phyloP scores from a whole-genome alignment of 2,888 invertebrate genomes.

The Microchrysa polita region DNA sequence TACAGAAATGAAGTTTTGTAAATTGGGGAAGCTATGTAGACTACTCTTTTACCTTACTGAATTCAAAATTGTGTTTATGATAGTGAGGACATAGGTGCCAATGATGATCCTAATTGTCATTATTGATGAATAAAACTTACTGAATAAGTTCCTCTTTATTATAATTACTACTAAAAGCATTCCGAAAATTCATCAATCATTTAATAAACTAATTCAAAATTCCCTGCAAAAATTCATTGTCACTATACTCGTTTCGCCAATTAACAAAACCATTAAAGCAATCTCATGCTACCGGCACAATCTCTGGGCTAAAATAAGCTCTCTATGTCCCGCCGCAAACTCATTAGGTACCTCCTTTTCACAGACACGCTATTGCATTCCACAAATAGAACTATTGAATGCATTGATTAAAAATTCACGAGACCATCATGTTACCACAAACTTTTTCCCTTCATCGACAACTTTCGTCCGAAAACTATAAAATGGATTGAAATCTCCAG shows the following conservation, averaged over 20 bases:
- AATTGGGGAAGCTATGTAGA: too few relatives aligned
- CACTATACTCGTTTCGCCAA: not conserved
- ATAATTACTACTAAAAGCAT: too few relatives aligned
- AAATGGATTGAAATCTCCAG: slow-evolving; percentile 21
- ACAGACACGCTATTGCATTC: not conserved
- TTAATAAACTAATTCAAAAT: not conserved
- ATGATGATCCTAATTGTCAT: too few relatives aligned
- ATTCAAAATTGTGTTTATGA: too few relatives aligned
- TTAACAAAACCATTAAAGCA: not conserved
- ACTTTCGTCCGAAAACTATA: slow-evolving; percentile 22
- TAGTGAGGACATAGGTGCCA: too few relatives aligned
- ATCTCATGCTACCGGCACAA: not conserved
- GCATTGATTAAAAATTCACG: slow-evolving; percentile 38
- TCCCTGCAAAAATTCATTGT: not conserved
- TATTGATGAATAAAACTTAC: too few relatives aligned
- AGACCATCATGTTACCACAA: slow-evolving; percentile 33
- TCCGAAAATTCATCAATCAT: not conserved
- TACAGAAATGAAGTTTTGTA: too few relatives aligned
- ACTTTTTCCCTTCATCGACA: slow-evolving; percentile 32
- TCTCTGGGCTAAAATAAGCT: not conserved
- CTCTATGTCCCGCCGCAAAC: not conserved
- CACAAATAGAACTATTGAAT: slow-evolving; percentile 22
- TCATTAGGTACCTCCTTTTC: slow-evolving; percentile 1
- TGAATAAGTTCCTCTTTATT: too few relatives aligned
- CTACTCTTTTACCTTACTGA: too few relatives aligned